A percentile compares a stretch with the other conserved stretches of the same genome.
These are phyloP conservation scores for Aphidius colemani DNA, from an alignment of 2,888 invertebrate species.

Conservation along the genomic window DNA sequence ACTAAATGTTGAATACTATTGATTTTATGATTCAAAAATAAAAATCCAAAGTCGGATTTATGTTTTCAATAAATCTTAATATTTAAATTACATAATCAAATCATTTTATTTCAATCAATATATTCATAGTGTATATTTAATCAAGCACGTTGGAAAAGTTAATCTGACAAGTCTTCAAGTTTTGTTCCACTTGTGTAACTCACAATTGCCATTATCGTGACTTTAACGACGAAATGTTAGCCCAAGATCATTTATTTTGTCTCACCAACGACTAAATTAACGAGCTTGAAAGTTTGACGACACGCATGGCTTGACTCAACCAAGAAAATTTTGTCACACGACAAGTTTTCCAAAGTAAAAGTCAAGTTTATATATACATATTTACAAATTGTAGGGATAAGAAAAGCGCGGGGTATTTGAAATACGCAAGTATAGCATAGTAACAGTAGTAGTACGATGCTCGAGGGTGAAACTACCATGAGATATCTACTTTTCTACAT, in stretches of 20 bases:
- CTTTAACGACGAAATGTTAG: conserved; percentile 19
- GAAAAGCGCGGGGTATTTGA: background rate
- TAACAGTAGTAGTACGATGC: conserved; percentile 13
- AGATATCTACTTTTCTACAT: conserved; percentile 34
- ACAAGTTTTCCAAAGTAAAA: conserved; percentile 25
- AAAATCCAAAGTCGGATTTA: too few species aligned
- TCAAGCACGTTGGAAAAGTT: too few species aligned
- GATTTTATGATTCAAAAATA: too few species aligned
- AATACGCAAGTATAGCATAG: background rate
- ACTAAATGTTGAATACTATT: too few species aligned
- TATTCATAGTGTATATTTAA: background rate
- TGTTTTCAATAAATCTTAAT: too few species aligned
- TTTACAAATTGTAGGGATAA: background rate
- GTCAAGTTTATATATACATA: conserved; percentile 8
- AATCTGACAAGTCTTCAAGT: background rate
- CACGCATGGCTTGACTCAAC: conserved; percentile 28
- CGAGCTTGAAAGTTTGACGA: conserved; percentile 30
- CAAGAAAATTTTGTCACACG: conserved; percentile 28
- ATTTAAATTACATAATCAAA: too few species aligned
- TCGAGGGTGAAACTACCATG: conserved; percentile 27
- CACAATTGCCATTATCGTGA: conserved; percentile 23
- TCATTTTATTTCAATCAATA: background rate
- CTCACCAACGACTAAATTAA: conserved; percentile 25
- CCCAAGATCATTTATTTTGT: conserved; percentile 23
- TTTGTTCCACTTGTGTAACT: conserved; percentile 19